Evolutionary conservation across 2,888 invertebrate species (phyloP).

Genomic region (Odontomyia ornata): DNA sequence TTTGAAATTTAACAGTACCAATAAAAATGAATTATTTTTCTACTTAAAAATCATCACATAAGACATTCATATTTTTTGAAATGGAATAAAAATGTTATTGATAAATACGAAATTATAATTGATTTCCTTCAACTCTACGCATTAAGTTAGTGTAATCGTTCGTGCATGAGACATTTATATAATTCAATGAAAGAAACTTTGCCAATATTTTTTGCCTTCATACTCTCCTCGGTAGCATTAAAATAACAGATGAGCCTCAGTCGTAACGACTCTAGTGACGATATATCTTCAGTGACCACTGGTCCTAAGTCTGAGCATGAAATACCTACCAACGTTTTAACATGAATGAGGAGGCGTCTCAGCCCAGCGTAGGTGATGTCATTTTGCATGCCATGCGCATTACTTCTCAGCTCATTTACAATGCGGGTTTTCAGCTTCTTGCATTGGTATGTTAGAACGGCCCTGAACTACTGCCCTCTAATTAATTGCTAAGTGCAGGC

Average conservation of each 20-base stretch:
- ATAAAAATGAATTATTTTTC: too few species aligned
- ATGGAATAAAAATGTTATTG: slow-evolving; percentile 48
- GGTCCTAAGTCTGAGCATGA: slow-evolving; percentile 51
- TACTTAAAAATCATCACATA: too few species aligned
- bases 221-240: slow-evolving; percentile 48
- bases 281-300: slow-evolving; percentile 47
- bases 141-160: slow-evolving; percentile 47
- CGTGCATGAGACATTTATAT: slow-evolving; percentile 48
- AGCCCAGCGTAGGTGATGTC: slow-evolving; percentile 51
- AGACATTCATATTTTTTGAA: slow-evolving; percentile 15
- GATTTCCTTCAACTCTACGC: slow-evolving; percentile 46
- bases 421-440: slow-evolving; percentile 47
- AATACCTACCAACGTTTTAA: slow-evolving; percentile 50
- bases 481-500: too few species aligned
- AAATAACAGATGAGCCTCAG: slow-evolving; percentile 50
- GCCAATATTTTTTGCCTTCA: slow-evolving; percentile 46
- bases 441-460: too few species aligned
- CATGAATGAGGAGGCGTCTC: slow-evolving; percentile 46
- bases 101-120: slow-evolving; percentile 51
- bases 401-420: slow-evolving; percentile 51
- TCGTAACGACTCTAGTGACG: slow-evolving; percentile 45
- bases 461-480: too few species aligned
- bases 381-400: slow-evolving; percentile 43
- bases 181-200: slow-evolving; percentile 47
- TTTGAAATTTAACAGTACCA: too few species aligned